Base-by-base conservation (phyloP, 2,888 invertebrate species). In the Linnaemya vulpina region DNA sequence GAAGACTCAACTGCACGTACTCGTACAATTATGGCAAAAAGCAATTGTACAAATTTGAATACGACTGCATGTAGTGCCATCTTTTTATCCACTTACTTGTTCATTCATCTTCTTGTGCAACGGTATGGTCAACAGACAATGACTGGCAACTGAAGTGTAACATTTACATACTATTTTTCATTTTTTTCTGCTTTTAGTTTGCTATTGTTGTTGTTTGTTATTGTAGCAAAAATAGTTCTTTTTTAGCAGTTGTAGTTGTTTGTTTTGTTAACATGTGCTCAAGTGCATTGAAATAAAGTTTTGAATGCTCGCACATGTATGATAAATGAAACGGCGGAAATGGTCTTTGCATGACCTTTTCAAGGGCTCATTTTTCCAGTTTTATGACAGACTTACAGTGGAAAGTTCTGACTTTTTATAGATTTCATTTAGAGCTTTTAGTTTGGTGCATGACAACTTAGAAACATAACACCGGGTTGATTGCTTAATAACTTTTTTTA, bases 41-140 rank as follows among this genome's bases (percentile, higher is more conserved):
- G 11, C 22, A 68, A 60, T 51, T 40, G 60, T 1, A 71, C 3
- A 53, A 11, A 53, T 70, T 53, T 43, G 35, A 68, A 60, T 74
- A 30, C 9, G n/a, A 70, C 25, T 53, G 20, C 10, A 80, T 25
- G n/a, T 51, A 58, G 35, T 73, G 46, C 5, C 70, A 63, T 82
- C 38, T 51, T 71, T 46, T 71, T 38, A 49, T 75, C 10, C 70
- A 55, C 38, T 63, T 76, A 38, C 25, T 63, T 63, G 46, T 55
- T 65, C 35, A 51, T 67, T 60, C 70, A 49, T 71, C 55, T 58
- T 70, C 11, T 40, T 68, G 17, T 78, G 60, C 67, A 79, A 53
- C 62, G 51, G 53, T 74, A 77, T 81, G 81, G 81, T 85, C 84
- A 85, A 81, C 74, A 75, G 79, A 84, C 84, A 84, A 81, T 84